Conservation (phyloP, 2,797 vertebrate species). For the Arrhamphus sclerolepis region DNA sequence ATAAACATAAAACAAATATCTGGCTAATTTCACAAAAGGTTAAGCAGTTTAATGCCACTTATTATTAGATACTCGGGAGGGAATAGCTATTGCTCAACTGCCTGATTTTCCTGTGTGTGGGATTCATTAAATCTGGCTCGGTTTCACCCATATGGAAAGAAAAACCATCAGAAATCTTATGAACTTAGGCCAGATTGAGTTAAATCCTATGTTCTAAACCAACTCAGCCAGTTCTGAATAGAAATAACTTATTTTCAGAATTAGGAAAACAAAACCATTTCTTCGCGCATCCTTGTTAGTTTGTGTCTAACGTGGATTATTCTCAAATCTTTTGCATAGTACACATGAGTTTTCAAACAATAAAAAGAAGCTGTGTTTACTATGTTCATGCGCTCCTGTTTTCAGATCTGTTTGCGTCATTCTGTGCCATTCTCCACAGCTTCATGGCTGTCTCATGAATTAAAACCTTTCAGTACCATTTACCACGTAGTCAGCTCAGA, state of each 20-base stretch:
- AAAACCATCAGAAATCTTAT: constrained; percentile 53
- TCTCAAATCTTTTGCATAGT: constrained; percentile 31
- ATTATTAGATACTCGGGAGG: constrained; percentile 43
- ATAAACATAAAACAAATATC: constrained; percentile 12
- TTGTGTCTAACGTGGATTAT: constrained; percentile 46
- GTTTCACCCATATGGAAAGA: constrained; percentile 52
- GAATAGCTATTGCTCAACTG: constrained; percentile 37
- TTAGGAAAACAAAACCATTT: constrained; percentile 41
- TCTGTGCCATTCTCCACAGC: constrained; percentile 77
- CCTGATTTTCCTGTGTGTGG: constrained; percentile 59
- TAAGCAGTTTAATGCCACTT: constrained; percentile 37
- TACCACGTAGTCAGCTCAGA: constrained; percentile 36
- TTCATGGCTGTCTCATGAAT: constrained; percentile 53
- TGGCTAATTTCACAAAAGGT: constrained; percentile 33
- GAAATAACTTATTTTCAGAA: constrained; percentile 54
- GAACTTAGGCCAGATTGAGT: constrained; percentile 54
- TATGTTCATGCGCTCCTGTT: constrained; percentile 55
- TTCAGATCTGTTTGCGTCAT: constrained; percentile 79
- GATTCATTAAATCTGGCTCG: constrained; percentile 60
- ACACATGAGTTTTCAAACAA: constrained; percentile 38
- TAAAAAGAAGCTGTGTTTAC: constrained; percentile 70
- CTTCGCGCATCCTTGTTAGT: constrained; percentile 46
- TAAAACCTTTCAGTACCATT: constrained; percentile 60
- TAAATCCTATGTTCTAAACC: constrained; percentile 44
- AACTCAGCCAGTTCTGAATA: constrained; percentile 33